Conservation (phyloP, 2,113 vertebrate species). For the Lepisosteus osseus region DNA sequence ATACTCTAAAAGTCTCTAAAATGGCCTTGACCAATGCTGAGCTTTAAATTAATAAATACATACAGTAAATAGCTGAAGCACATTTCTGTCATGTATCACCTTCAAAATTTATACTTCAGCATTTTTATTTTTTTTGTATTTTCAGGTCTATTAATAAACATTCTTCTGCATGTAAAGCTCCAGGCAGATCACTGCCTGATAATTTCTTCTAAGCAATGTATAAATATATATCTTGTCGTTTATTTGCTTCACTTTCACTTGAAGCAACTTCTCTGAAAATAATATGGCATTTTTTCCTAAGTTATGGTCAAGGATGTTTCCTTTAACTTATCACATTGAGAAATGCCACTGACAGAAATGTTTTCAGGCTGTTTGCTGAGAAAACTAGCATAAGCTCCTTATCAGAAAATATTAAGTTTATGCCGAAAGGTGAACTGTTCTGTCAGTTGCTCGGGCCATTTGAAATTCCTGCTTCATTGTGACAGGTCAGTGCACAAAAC, state of each 20-base stretch:
- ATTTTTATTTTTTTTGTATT: constrained; percentile 15
- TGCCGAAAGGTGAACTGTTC: constrained; percentile 70
- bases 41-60: neutral
- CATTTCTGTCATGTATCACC: neutral
- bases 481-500: constrained; percentile 76
- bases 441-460: constrained; percentile 77
- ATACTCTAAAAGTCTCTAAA: neutral
- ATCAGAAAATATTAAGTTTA: constrained; percentile 85
- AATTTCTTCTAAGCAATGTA: constrained; percentile 23
- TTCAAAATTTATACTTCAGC: neutral
- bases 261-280: constrained; percentile 53
- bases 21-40: neutral
- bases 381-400: constrained; percentile 86
- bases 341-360: constrained; percentile 71
- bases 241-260: constrained; percentile 59
- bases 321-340: constrained; percentile 72
- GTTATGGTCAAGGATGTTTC: constrained; percentile 69
- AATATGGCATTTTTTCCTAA: constrained; percentile 59
- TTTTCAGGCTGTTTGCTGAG: constrained; percentile 67
- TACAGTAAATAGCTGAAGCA: neutral
- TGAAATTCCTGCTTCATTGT: constrained; percentile 65
- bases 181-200: constrained; percentile 42
- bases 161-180: constrained; percentile 50
- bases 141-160: constrained; percentile 52
- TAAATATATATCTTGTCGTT: constrained; percentile 62